These are phyloP conservation scores for Enhydra lutris DNA, from an alignment of 2,113 vertebrate genomes.

Conservation along the genomic window DNA sequence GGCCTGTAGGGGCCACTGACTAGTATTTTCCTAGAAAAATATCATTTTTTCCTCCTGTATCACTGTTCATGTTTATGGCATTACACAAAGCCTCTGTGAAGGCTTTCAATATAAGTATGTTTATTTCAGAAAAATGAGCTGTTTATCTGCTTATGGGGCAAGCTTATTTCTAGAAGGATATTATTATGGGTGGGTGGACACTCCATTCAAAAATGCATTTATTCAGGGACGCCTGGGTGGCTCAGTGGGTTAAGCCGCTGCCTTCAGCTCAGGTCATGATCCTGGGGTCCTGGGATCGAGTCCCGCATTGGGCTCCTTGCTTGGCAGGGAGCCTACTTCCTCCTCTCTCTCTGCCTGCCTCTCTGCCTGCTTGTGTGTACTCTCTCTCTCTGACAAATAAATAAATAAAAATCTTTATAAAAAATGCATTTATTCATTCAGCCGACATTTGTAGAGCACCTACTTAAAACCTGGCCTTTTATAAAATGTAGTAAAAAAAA, in stretches of 20 bases:
- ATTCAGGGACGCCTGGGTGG: not conserved
- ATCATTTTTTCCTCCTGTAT: not conserved
- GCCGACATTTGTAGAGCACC: not conserved
- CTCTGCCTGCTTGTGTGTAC: no score
- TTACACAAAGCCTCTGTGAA: not conserved
- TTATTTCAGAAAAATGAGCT: constrained; percentile 16
- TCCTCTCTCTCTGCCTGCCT: no score
- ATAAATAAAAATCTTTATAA: no score
- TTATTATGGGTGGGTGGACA: not conserved
- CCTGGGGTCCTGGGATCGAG: no score
- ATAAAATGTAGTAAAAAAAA: not conserved
- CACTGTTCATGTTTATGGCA: not conserved
- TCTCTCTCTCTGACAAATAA: no score
- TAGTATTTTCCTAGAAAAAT: constrained; percentile 2
- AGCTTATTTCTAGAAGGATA: not conserved
- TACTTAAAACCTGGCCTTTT: not conserved
- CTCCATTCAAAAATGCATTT: not conserved
- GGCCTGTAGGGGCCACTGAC: not conserved
- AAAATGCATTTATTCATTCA: not conserved
- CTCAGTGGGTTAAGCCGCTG: no score
- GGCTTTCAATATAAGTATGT: not conserved
- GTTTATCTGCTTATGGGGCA: not conserved
- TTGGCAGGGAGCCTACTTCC: no score
- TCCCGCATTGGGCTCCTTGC: no score
- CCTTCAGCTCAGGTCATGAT: no score